Conservation (phyloP, 1,140 invertebrate species). For the Vanessa tameamea region DNA sequence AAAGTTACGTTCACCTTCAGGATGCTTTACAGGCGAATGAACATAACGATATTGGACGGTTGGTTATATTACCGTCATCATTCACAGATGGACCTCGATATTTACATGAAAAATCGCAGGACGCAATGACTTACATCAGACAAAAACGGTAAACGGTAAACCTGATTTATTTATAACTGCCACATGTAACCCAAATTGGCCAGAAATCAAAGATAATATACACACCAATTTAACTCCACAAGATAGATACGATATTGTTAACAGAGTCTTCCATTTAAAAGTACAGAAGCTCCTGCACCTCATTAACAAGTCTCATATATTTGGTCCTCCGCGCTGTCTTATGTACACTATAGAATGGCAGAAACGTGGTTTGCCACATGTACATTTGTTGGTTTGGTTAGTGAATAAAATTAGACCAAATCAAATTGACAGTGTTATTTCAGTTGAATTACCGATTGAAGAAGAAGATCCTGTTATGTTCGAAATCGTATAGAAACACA, state of each 20-base stretch:
- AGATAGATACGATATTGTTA: too few species aligned
- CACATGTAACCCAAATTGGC: too few species aligned
- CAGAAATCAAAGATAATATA: too few species aligned
- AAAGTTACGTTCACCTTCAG: slow-evolving; percentile 74
- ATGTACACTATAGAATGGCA: too few species aligned
- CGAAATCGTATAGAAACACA: too few species aligned
- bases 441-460: slow-evolving; percentile 74
- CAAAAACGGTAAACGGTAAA: too few species aligned
- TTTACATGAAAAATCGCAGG: too few species aligned
- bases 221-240: too few species aligned
- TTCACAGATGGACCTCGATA: too few species aligned
- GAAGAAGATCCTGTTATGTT: slow-evolving; percentile 46
- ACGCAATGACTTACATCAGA: slow-evolving; percentile 56
- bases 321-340: too few species aligned
- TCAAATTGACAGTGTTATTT: slow-evolving; percentile 3
- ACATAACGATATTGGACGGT: slow-evolving; percentile 21
- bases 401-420: slow-evolving; percentile 52
- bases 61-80: slow-evolving; percentile 35
- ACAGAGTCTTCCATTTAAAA: slow-evolving; percentile 26
- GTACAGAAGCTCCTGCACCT: slow-evolving; percentile 40
- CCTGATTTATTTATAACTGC: slow-evolving; percentile 54
- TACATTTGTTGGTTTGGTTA: slow-evolving; percentile 45
- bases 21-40: slow-evolving; percentile 43
- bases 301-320: too few species aligned
- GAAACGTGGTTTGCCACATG: slow-evolving; percentile 20